Evolutionary conservation across 2,888 invertebrate genomes (phyloP), one percentile per base, ranked within the genome.

Genomic region (Neocrepidodera transversa): DNA sequence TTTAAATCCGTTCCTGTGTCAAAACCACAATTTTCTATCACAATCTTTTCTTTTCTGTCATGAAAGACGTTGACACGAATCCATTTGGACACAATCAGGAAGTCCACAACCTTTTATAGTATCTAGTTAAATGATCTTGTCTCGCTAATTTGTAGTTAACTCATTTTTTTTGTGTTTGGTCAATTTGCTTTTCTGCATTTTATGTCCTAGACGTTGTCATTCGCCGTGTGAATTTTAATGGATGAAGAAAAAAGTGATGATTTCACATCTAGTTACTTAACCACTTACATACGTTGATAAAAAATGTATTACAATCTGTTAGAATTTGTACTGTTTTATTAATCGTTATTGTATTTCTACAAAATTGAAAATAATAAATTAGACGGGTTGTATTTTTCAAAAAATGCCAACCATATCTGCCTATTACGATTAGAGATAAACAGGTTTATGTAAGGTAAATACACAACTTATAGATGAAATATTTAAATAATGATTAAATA

Each of bases 111-210:
- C 65, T 58, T 63, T 60, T 63, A 68, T 35, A 60, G 62, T 40
- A 65, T 52, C 58, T 59, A 43, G 57, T 59, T 40, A 52, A 54
- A 58, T 61, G 66, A 62, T 64, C 67, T 62, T 60, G 62, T 66
- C 67, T 63, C 42, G 56, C 63, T 66, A 68, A 67, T 68, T 68
- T 65, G 66, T 63, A 50, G 38, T 26, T 50, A 64, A 58, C 26
- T 56, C 40, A 51, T 51, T 62, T 65, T 63, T n/a, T n/a, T 65
- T 58, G 32, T 11, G 47, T 45, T 45, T 43, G 28, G 50, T 60
- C 55, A 58, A 54, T 61, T 55, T 60, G 38, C 13, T 47, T 48
- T 30, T 35, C 36, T 62, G 45, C 42, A 32, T 48, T 51, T 54
- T 58, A 40, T 51, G 35, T 35, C 53, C 45, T 47, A 53, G 53